Conservation (phyloP, 2,888 invertebrate species). For the Phaonia tiefii region DNA sequence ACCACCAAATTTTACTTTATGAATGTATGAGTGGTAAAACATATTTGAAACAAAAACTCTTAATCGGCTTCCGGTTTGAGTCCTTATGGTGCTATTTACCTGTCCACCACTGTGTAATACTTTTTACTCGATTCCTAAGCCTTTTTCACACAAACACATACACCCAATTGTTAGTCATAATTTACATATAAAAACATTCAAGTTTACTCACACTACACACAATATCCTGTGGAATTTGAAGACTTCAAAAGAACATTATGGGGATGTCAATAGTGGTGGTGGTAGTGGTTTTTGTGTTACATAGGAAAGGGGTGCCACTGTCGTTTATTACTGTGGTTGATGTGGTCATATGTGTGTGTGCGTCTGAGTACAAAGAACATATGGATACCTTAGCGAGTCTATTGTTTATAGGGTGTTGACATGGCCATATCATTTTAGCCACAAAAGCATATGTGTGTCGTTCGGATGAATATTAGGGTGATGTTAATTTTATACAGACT, state of each 20-base stretch:
- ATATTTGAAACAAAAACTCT: too few species aligned
- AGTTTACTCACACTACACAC: constrained; percentile 6
- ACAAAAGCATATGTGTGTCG: too few species aligned
- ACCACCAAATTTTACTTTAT: too few species aligned
- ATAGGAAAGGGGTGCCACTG: background rate
- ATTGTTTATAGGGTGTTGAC: background rate
- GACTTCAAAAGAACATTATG: background rate
- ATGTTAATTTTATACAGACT: too few species aligned
- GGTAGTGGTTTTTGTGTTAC: constrained; percentile 30
- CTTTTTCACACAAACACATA: too few species aligned
- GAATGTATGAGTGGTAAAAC: too few species aligned
- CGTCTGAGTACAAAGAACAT: background rate
- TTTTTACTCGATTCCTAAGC: too few species aligned
- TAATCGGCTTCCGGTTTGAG: too few species aligned
- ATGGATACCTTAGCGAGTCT: too few species aligned
- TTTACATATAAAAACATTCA: background rate
- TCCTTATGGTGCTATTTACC: too few species aligned
- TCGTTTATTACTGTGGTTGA: background rate
- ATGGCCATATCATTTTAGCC: constrained; percentile 15
- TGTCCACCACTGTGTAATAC: too few species aligned
- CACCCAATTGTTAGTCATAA: background rate
- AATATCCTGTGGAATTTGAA: background rate
- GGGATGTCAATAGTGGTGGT: constrained; percentile 5
- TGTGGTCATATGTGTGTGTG: background rate
- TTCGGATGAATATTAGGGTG: too few species aligned